Conservation (phyloP, 2,888 invertebrate species). For the Drosophila yooni region DNA sequence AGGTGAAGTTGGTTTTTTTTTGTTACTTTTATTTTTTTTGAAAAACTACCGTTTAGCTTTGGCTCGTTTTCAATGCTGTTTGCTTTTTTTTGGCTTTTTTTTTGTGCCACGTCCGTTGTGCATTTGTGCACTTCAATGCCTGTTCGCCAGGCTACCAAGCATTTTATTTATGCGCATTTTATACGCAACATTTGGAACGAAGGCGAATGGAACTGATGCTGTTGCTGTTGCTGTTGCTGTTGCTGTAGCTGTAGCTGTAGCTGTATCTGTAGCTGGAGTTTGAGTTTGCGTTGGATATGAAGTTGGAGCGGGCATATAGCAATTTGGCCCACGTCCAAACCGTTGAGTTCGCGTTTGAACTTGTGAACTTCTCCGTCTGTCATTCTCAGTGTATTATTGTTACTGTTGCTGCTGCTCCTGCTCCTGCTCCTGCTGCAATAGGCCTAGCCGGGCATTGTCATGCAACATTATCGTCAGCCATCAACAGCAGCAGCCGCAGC, state of each 20-base stretch:
- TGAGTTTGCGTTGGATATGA: neutral
- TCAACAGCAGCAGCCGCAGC: constrained; percentile 29
- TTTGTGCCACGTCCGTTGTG: constrained; percentile 40
- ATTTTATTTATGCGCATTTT: constrained; percentile 75
- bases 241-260: constrained; percentile 17
- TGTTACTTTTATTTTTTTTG: constrained; percentile 1
- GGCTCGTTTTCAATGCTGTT: constrained; percentile 37
- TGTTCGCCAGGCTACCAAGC: constrained; percentile 31
- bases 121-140: constrained; percentile 37
- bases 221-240: neutral
- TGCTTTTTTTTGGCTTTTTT: constrained; percentile 16
- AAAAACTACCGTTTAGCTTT: constrained; percentile 68
- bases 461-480: constrained; percentile 57
- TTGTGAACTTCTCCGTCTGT: constrained; percentile 65
- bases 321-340: constrained; percentile 39
- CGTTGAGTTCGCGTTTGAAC: constrained; percentile 60
- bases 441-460: constrained; percentile 51
- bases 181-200: constrained; percentile 65
- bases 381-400: constrained; percentile 49
- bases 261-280: constrained; percentile 9
- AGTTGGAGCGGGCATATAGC: constrained; percentile 43
- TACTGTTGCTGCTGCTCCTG: constrained; percentile 14
- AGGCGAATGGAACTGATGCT: constrained; percentile 17
- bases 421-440: constrained; percentile 31
- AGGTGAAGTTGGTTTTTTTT: constrained; percentile 31